phyloP scores from a whole-genome alignment of 2,888 invertebrate genomes.

The Rotaria macrura region DNA sequence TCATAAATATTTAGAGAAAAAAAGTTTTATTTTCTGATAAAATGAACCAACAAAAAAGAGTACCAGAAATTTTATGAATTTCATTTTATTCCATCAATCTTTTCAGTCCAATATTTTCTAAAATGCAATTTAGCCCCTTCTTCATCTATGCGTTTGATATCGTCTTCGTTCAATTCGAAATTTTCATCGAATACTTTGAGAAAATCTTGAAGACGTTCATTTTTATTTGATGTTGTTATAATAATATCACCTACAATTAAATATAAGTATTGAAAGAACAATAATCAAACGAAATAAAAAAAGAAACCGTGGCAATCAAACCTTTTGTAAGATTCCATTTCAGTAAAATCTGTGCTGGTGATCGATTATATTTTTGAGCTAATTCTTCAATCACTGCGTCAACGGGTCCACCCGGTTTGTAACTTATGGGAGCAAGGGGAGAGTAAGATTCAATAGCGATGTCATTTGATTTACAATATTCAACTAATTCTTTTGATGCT shows the following conservation, averaged over 20 bases:
- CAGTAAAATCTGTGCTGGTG: slow-evolving; percentile 38
- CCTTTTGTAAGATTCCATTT: slow-evolving; percentile 37
- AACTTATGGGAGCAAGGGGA: slow-evolving; percentile 35
- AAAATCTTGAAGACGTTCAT: slow-evolving; percentile 39
- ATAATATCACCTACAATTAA: slow-evolving; percentile 35
- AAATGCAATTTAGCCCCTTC: too few species aligned
- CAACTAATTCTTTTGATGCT: slow-evolving; percentile 38
- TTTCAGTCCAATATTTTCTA: too few species aligned
- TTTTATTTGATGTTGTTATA: slow-evolving; percentile 38
- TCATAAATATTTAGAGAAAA: too few species aligned
- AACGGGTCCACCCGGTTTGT: slow-evolving; percentile 36
- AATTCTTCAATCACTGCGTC: slow-evolving; percentile 37
- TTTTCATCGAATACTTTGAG: slow-evolving; percentile 4
- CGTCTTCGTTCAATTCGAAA: too few species aligned
- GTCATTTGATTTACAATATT: slow-evolving; percentile 38
- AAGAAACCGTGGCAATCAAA: too few species aligned
- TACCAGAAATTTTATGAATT: too few species aligned
- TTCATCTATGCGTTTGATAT: too few species aligned
- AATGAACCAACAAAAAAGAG: too few species aligned
- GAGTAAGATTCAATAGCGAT: slow-evolving; percentile 40
- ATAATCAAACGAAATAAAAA: too few species aligned
- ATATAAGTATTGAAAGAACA: too few species aligned
- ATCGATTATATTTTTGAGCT: slow-evolving; percentile 38
- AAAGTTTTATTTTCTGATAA: too few species aligned
- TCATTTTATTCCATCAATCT: too few species aligned